A percentile compares a stretch with the other conserved stretches of the same genome.
phyloP scores from a whole-genome alignment of 2,888 invertebrate genomes.

The Fragum whitleyi region DNA sequence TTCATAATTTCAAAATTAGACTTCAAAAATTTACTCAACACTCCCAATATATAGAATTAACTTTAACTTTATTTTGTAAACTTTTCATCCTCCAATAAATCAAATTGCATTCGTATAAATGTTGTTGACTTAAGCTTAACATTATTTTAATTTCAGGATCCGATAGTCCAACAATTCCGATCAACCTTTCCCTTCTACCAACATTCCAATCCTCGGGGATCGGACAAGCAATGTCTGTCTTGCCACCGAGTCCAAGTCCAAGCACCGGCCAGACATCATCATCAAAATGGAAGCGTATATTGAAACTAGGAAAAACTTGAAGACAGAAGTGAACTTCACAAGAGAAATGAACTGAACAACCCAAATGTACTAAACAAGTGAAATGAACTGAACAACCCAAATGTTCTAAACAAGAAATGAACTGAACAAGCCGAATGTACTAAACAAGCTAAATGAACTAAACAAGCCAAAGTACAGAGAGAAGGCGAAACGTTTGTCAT shows the following conservation, averaged over 20 bases:
- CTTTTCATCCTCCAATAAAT: too few relatives aligned
- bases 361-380: not conserved
- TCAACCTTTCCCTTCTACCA: conserved; percentile 49
- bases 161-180: conserved; percentile 34
- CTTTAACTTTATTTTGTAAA: too few relatives aligned
- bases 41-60: too few relatives aligned
- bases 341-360: not conserved
- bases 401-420: not conserved
- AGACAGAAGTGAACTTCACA: too few relatives aligned
- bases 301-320: conserved; percentile 55
- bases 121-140: too few relatives aligned
- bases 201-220: conserved; percentile 31
- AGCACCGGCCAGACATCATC: conserved; percentile 46
- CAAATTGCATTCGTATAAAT: too few relatives aligned
- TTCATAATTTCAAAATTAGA: too few relatives aligned
- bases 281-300: conserved; percentile 61
- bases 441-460: too few relatives aligned
- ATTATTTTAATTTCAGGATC: conserved; percentile 46
- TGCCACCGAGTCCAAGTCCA: conserved; percentile 51
- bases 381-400: not conserved
- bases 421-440: too few relatives aligned
- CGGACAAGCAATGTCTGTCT: conserved; percentile 45
- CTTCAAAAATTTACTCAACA: too few relatives aligned
- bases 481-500: not conserved
- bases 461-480: not conserved